Evolutionary conservation across 2,888 invertebrate species (phyloP).

Genomic region (Cotesia congregata): DNA sequence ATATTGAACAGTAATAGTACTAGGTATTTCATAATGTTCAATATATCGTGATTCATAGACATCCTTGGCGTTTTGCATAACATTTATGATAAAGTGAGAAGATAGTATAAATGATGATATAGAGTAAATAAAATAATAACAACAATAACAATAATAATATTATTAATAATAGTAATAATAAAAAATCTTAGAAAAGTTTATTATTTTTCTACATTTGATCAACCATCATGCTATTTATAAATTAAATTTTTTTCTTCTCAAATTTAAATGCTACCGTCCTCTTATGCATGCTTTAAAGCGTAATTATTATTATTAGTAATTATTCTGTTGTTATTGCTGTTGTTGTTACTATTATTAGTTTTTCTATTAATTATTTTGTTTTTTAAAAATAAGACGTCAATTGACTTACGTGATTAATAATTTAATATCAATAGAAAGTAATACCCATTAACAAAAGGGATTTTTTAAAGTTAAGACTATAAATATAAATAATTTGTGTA

Average conservation of each 20-base stretch:
- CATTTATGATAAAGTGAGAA: conserved; percentile 27
- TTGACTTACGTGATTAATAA: not conserved
- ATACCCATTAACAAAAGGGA: conserved; percentile 4
- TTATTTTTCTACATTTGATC: conserved; percentile 43
- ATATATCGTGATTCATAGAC: conserved; percentile 38
- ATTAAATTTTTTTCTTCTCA: not conserved
- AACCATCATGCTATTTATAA: conserved; percentile 12
- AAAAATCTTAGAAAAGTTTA: conserved; percentile 31
- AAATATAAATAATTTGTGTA: conserved; percentile 1
- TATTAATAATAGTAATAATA: conserved; percentile 35
- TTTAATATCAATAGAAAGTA: not conserved
- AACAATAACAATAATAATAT: conserved; percentile 42
- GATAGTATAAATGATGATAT: not conserved
- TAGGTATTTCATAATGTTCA: conserved; percentile 33
- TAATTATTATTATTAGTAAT: not conserved
- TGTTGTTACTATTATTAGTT: not conserved
- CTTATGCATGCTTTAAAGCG: not conserved
- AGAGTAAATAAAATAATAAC: conserved; percentile 36
- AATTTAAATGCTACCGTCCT: conserved; percentile 29
- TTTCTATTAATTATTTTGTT: not conserved
- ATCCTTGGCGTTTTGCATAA: conserved; percentile 29
- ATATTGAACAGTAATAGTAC: conserved; percentile 5
- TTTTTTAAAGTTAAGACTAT: not conserved
- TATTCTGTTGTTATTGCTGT: not conserved
- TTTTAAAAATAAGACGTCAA: not conserved